These are phyloP conservation scores for Columba janthina DNA, from an alignment of 2,113 vertebrate species.

Conservation along the genomic window DNA sequence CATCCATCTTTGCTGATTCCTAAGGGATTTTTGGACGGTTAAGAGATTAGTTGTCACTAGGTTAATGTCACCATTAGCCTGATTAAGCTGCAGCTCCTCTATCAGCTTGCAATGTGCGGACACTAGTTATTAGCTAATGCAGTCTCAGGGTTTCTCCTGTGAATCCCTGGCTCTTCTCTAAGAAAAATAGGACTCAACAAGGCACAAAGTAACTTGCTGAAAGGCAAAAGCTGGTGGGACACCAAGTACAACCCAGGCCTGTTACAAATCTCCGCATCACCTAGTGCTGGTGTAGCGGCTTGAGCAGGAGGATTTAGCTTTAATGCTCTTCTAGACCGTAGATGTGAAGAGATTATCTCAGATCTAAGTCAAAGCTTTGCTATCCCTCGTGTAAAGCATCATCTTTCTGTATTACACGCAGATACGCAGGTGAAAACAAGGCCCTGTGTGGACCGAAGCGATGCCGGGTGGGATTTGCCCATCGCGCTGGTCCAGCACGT, in stretches of 20 bases:
- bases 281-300: background rate
- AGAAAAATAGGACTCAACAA: background rate
- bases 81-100: background rate
- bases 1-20: background rate
- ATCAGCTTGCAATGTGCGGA: background rate
- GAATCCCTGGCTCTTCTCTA: background rate
- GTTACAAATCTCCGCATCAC: background rate
- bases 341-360: background rate
- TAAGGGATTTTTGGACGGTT: background rate
- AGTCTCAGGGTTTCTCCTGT: background rate
- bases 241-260: background rate
- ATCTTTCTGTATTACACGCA: accelerated
- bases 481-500: background rate
- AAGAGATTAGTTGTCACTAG: background rate
- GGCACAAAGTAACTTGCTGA: background rate
- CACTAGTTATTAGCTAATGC: background rate
- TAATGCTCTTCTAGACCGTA: accelerated
- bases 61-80: background rate
- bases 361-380: background rate
- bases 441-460: no score
- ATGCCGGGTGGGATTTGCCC: background rate
- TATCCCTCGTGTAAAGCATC: accelerated
- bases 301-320: background rate
- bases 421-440: background rate
- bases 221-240: background rate